phyloP scores from a whole-genome alignment of 2,797 vertebrate genomes.

The Sphenodon punctatus region DNA sequence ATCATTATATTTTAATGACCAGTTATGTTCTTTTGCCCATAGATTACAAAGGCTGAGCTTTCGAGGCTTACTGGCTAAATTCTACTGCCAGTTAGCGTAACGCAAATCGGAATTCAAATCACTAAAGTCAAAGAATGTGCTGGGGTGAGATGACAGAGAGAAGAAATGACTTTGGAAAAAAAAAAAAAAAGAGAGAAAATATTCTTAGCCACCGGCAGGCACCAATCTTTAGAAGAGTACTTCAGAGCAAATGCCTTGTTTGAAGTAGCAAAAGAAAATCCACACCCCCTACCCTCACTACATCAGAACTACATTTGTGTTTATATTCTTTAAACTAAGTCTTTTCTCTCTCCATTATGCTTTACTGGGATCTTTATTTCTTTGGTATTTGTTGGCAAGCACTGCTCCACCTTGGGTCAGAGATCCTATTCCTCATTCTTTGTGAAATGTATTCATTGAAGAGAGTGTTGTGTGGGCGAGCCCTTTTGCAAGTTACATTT shows the following conservation, averaged over 20 bases:
- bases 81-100: neutral
- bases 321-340: neutral
- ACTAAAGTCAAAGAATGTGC: neutral
- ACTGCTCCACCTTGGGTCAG: neutral
- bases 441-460: too few species aligned
- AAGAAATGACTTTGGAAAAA: neutral
- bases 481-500: too few species aligned
- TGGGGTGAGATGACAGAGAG: neutral
- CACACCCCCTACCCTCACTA: neutral
- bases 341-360: neutral
- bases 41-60: neutral
- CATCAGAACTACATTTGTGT: neutral
- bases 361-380: neutral
- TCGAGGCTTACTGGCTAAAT: neutral
- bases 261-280: neutral
- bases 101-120: neutral
- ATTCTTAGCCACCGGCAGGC: neutral
- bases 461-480: too few species aligned
- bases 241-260: neutral
- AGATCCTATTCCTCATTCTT: rapidly evolving
- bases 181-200: neutral
- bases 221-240: neutral
- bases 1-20: too few species aligned
- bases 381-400: neutral
- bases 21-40: neutral